Evolutionary conservation across 92 coral and sea anemone species (phyloP), one percentile per base, ranked within the genome.

Genomic region (Umimayanthus chanpuru): DNA sequence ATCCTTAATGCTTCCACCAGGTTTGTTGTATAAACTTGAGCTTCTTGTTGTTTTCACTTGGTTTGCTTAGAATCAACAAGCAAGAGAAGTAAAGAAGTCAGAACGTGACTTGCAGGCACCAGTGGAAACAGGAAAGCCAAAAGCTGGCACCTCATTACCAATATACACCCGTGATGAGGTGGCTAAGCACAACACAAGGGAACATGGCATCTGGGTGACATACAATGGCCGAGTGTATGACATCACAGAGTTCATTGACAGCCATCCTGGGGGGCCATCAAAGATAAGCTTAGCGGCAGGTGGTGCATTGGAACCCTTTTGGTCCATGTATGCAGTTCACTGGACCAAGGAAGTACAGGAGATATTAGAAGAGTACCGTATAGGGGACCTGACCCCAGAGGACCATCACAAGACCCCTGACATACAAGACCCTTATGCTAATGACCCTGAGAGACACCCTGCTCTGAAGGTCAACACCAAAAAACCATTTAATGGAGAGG

Each of bases 281-380:
- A 91, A 89, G 93, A 93, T 93, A 43, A 88, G 85, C 88, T 65
- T 93, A 81, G 92, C 96, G 18, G 93, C 91, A 32, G 96, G 96
- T 23, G 94, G 92, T 11, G 75, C 90, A 8, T 39, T 93, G 26
- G 96, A 93, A 25, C 91, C 96, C 0, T 93, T 89, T 85, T 93
- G 94, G 94, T 87, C 93, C 14, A 86, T 91, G 85, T 91, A 89
- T 32, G 91, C 87, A 16, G 90, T 91, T 44, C 96, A 93, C 78
- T 89, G 87, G 90, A 89, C 82, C 16, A 73, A 86, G 6, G 89
- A 85, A 29, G 86, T 93, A 49, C 70, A 87, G 2, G 85, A 89
- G 80, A 82, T 91, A 67, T 86, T 93, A 2, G 91, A 89, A 74
- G 76, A 90, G 75, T 93, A 91, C 75, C 88, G 90, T 20, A 93